A percentile compares a stretch with the other conserved stretches of the same genome.
These are phyloP conservation scores for Glaucidium brasilianum DNA, from an alignment of 2,113 vertebrate species.

Conservation along the genomic window DNA sequence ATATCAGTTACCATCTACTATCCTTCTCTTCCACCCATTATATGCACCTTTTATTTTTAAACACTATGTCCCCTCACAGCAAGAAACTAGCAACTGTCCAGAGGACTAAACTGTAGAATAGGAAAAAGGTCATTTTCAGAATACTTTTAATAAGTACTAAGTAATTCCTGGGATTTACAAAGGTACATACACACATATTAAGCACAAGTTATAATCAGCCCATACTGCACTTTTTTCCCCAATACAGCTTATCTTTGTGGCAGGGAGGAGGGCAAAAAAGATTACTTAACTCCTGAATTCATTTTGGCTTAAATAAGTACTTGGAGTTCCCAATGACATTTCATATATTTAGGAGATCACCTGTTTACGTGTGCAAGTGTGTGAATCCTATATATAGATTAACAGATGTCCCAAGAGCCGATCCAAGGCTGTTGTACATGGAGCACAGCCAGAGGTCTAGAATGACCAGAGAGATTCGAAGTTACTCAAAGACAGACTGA, in stretches of 20 bases:
- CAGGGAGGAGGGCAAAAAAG: not conserved
- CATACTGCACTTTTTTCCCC: not conserved
- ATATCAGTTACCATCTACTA: not conserved
- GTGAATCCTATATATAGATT: constrained; percentile 63
- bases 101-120: not conserved
- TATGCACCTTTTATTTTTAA: constrained; percentile 18
- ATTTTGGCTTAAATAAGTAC: constrained; percentile 52
- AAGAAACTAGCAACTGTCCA: constrained; percentile 4
- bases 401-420: constrained; percentile 59
- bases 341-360: constrained; percentile 64
- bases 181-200: not conserved
- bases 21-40: not conserved
- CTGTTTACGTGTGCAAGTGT: constrained; percentile 60
- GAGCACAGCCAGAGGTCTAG: constrained; percentile 43
- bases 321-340: constrained; percentile 38
- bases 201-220: not conserved
- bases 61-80: not conserved
- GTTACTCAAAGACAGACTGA: not conserved
- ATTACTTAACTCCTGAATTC: constrained; percentile 17
- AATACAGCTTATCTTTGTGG: not conserved
- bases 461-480: constrained; percentile 37
- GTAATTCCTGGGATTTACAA: not conserved
- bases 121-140: not conserved
- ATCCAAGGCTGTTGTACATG: constrained; percentile 23
- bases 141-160: not conserved